Conservation (phyloP, 92 coral and sea anemone genomes). For the Muricea muricata region DNA sequence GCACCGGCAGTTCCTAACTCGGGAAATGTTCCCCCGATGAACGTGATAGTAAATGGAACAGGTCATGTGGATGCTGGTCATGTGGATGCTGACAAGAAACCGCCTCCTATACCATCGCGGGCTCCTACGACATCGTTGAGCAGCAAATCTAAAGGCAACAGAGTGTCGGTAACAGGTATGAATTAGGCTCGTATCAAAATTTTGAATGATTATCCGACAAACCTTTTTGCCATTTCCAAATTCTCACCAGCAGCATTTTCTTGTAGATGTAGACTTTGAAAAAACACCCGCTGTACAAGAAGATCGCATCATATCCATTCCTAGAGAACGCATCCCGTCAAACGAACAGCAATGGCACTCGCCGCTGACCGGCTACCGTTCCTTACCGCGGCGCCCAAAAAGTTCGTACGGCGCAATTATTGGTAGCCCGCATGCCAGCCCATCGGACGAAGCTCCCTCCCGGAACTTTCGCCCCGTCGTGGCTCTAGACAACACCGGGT, state of each 20-base stretch:
- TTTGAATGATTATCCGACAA: no score
- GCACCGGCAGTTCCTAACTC: background rate
- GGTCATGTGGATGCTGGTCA: slow-evolving; percentile 27
- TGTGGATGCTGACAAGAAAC: slow-evolving; percentile 16
- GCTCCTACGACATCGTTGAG: slow-evolving; percentile 35
- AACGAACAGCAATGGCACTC: slow-evolving; percentile 72
- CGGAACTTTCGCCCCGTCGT: slow-evolving; percentile 30
- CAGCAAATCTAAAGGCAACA: background rate
- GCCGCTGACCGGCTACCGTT: slow-evolving; percentile 31
- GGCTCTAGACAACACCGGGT: slow-evolving; percentile 36
- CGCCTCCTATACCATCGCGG: slow-evolving; percentile 40
- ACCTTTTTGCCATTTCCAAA: background rate
- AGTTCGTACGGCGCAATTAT: slow-evolving; percentile 44
- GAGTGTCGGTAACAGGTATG: slow-evolving; percentile 32
- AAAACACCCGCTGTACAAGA: slow-evolving; percentile 75
- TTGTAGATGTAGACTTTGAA: slow-evolving; percentile 80
- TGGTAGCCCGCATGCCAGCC: slow-evolving; percentile 12
- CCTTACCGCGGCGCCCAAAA: slow-evolving; percentile 31
- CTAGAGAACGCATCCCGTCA: slow-evolving; percentile 87
- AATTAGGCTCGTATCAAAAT: background rate
- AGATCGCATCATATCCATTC: slow-evolving; percentile 91
- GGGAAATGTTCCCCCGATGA: slow-evolving; percentile 12
- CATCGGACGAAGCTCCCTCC: background rate
- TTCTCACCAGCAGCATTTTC: background rate
- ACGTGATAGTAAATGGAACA: slow-evolving; percentile 73